Evolutionary conservation across 2,113 vertebrate species (phyloP), one percentile per base, ranked within the genome.

Genomic region (Ammospiza caudacuta): DNA sequence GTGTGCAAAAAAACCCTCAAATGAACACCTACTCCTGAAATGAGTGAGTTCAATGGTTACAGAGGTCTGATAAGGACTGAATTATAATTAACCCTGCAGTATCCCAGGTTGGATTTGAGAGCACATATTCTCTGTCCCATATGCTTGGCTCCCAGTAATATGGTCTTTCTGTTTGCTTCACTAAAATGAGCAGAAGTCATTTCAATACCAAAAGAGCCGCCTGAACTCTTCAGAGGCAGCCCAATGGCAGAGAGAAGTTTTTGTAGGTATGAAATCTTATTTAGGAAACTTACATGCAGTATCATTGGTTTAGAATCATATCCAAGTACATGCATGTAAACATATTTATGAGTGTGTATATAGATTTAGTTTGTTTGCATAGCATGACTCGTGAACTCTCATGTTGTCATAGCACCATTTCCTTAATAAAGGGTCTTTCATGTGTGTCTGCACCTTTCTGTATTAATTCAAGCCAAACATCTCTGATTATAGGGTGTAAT

Each of bases 291-390:
- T 62, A 17, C 4, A 33, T 0, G 0, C 1, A 29, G 8, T 51
- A 9, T 27, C 0, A 17, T 3, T 37, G 17, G 15, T 61, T 73
- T 80, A 37, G n/a, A 82, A 75, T n/a, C 4, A 16, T 27, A 33
- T 1, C 11, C 39, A 39, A 6, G 4, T 44, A 8, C 1, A 0
- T 43, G 6, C 5, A 5, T 51, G 4, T 19, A 24, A 68, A 31
- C 5, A 6, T 41, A 66, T 18, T 41, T 39, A 39, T 43, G 18
- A n/a, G 5, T n/a, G 9, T 43, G 33, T 15, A 7, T 29, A 12
- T 37, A 4, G 57, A 33, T 9, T 20, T 5, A 78, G 10, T 23
- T 54, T 87, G 24, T 83, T 89, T 89, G 43, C 28, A 13, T 33
- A 61, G 57, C 15, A 5, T 21, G 35, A 9, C 9, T 86, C 9